phyloP scores from a whole-genome alignment of 1,140 invertebrate genomes.

The Rhopalosiphum padi region DNA sequence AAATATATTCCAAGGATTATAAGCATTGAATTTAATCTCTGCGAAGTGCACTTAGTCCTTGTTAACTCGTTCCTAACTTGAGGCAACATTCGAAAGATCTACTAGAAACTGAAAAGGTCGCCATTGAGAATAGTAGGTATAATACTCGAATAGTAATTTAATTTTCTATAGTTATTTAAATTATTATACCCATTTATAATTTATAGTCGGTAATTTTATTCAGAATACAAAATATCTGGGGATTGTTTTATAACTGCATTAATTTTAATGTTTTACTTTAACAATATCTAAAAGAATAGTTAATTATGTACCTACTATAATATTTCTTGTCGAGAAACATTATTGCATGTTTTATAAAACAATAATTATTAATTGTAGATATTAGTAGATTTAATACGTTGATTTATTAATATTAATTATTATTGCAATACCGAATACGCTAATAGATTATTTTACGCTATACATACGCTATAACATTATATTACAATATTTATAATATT shows the following conservation, averaged over 20 bases:
- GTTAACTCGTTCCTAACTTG: neutral
- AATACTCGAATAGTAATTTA: neutral
- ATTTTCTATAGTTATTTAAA: conserved; percentile 15
- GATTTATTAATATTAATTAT: neutral
- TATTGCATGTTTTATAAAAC: neutral
- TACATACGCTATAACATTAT: neutral
- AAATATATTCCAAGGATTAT: conserved; percentile 3
- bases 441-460: neutral
- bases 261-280: neutral
- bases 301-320: neutral
- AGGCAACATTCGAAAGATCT: neutral
- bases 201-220: neutral
- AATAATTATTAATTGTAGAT: neutral
- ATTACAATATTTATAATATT: neutral
- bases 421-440: neutral
- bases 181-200: conserved; percentile 10
- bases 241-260: neutral
- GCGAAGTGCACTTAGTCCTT: neutral
- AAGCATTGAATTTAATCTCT: neutral
- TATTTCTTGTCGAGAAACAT: neutral
- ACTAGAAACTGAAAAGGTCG: neutral
- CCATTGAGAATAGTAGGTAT: neutral
- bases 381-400: neutral
- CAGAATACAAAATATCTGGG: neutral
- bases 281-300: neutral